Evolutionary conservation across 35 echinoderm and acorn worm genomes (phyloP).

Genomic region (Nesometra sesokonis): DNA sequence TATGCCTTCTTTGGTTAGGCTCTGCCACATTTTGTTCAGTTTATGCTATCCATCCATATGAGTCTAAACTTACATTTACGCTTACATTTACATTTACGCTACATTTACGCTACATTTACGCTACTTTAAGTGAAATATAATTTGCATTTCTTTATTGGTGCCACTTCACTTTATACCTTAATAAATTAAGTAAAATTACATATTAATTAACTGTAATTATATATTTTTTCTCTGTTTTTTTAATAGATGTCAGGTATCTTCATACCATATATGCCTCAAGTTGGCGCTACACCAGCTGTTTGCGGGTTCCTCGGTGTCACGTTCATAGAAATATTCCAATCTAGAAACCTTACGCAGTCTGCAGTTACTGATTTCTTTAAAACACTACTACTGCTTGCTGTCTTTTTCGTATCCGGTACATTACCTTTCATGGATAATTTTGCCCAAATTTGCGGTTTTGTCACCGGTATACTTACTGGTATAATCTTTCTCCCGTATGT

Average conservation of each 20-base stretch:
- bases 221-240: neutral
- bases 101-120: too few relatives aligned
- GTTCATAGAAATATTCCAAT: constrained; percentile 4
- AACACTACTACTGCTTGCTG: neutral
- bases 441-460: constrained; percentile 15
- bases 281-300: neutral
- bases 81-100: too few relatives aligned
- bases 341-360: neutral
- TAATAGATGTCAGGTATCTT: constrained; percentile 4
- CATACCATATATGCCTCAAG: constrained; percentile 13
- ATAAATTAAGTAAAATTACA: too few relatives aligned
- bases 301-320: constrained; percentile 9
- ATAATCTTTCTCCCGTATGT: constrained; percentile 22
- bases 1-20: too few relatives aligned
- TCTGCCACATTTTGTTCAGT: too few relatives aligned
- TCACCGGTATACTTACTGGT: neutral
- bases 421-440: constrained; percentile 22
- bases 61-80: too few relatives aligned
- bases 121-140: too few relatives aligned
- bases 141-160: too few relatives aligned
- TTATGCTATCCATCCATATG: too few relatives aligned
- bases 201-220: too few relatives aligned
- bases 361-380: neutral
- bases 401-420: constrained; percentile 9
- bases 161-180: too few relatives aligned